A percentile compares a stretch with the other conserved stretches of the same genome.
Evolutionary conservation across 2,113 vertebrate species (phyloP).

Genomic region (Sinocyclocheilus anshuiensis): DNA sequence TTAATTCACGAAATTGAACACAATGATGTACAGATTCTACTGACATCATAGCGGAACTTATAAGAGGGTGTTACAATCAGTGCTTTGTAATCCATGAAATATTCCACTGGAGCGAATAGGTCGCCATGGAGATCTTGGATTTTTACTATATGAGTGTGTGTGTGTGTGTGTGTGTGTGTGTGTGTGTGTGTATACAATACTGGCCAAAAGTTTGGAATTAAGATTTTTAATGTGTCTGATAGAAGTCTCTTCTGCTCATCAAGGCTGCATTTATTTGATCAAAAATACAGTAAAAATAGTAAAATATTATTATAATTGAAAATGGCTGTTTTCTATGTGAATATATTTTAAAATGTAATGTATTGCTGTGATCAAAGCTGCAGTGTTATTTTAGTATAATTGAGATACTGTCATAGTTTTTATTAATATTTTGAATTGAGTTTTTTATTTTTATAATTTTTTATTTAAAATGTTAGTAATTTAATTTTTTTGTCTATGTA

Average conservation of each 20-base stretch:
- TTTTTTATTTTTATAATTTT: too few species aligned
- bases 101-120: not conserved
- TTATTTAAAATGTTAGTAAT: too few species aligned
- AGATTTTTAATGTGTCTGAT: not conserved
- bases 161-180: too few species aligned
- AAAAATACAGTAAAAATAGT: not conserved
- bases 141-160: not conserved
- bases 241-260: not conserved
- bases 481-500: too few species aligned
- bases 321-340: not conserved
- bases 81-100: not conserved
- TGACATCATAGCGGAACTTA: not conserved
- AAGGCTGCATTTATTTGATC: not conserved
- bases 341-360: not conserved
- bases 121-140: not conserved
- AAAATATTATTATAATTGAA: not conserved
- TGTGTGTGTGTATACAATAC: too few species aligned
- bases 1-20: not conserved
- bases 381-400: too few species aligned
- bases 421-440: too few species aligned
- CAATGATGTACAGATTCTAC: not conserved
- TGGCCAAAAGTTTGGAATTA: too few species aligned
- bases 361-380: not conserved
- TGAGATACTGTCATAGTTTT: too few species aligned
- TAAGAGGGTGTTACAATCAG: not conserved